Conservation (phyloP, 1,140 invertebrate species). For the Drosophila neocordata region DNA sequence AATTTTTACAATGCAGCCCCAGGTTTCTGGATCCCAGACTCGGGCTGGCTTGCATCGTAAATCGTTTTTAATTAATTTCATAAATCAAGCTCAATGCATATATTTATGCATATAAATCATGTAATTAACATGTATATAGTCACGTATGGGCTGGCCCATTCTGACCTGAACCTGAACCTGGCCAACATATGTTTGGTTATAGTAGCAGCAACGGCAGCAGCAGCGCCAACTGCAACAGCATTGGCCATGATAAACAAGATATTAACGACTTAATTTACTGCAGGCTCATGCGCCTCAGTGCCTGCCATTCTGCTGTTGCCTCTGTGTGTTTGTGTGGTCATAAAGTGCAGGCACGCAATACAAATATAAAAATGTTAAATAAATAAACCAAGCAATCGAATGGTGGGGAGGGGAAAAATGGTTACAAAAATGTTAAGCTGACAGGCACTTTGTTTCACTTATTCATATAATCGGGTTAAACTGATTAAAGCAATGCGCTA, state of each 20-base stretch:
- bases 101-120: conserved; percentile 74
- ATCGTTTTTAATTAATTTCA: conserved; percentile 76
- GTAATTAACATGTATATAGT: conserved; percentile 74
- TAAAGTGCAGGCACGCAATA: conserved; percentile 72
- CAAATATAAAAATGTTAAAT: conserved; percentile 76
- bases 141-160: conserved; percentile 18
- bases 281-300: conserved; percentile 42
- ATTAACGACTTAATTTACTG: conserved; percentile 81
- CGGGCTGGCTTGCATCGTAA: conserved; percentile 23
- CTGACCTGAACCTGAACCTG: conserved; percentile 24
- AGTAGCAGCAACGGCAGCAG: conserved; percentile 23
- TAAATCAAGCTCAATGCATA: conserved; percentile 72
- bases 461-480: conserved; percentile 3
- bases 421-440: neutral
- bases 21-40: neutral
- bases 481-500: conserved; percentile 24
- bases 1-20: conserved; percentile 40
- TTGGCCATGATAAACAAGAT: conserved; percentile 76
- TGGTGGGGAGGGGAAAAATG: neutral
- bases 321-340: conserved; percentile 47
- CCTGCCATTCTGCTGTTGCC: neutral
- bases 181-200: conserved; percentile 42
- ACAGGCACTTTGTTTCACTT: conserved; percentile 15
- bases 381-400: conserved; percentile 60
- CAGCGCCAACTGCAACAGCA: conserved; percentile 23